Base-by-base conservation (phyloP, 1,140 invertebrate species). In the Coenobita brevimanus region DNA sequence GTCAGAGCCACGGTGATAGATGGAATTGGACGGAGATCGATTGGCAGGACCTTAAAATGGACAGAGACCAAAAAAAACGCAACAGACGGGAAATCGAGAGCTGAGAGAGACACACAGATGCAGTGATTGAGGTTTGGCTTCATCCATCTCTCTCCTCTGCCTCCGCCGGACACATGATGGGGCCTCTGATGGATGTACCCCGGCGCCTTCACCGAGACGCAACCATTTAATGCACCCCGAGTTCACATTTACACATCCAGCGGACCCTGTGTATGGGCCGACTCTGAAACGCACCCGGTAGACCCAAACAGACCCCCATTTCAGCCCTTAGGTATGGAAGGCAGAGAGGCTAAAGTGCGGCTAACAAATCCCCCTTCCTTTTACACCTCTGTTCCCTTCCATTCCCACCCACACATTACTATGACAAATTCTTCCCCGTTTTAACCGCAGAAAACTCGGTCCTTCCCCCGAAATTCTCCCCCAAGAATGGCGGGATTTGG, bases 381-480 rank as follows among this genome's bases (percentile, higher is more conserved):
- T 27, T 71, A 33, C 67, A 38, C 27, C 67, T 33, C 36, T 15
- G 2, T 33, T 27, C 21, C 2, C 67, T 27, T 27, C 27, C 13
- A 3, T 27, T 30, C 17, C 17, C 24, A 30, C 27, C 36, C 67
- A 33, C 36, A 38, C 24, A 38, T 71, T 71, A 71, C 67, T 27
- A 27, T 71, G 67, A 71, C 67, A 71, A 71, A 71, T 71, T 71
- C 67, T 27, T 30, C 67, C 36, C 36, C 67, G 27, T 33, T 71
- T 71, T 71, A 71, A 71, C 67, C 67, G 67, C 24, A 71, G 67
- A 71, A 71, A 71, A 71, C 67, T 71, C 36, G 67, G 67, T 71
- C 67, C 67, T 71, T 71, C 67, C 67, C 36, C 36, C 67, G 30
- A 71, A 71, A 71, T 71, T 71, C 67, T 71, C 27, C 27, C 67